These are phyloP conservation scores for Cololabis saira DNA, from an alignment of 2,113 vertebrate genomes.

Conservation along the genomic window DNA sequence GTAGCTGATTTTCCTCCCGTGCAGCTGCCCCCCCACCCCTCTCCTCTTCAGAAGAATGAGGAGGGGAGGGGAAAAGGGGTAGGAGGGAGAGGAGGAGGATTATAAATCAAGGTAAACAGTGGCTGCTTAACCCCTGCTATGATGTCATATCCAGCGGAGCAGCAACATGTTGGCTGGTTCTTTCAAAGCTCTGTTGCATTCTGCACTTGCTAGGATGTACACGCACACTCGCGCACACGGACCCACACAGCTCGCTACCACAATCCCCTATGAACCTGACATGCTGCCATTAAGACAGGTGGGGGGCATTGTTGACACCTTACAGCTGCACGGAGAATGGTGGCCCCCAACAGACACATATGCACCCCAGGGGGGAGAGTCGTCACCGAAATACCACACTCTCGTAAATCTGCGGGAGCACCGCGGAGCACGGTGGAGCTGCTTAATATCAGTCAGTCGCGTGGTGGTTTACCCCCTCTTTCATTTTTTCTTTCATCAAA, in stretches of 20 bases:
- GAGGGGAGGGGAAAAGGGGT: background rate
- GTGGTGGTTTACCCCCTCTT: no score
- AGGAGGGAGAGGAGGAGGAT: conserved; percentile 46
- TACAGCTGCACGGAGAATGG: conserved; percentile 2
- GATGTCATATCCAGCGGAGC: conserved; percentile 78
- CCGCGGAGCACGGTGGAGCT: background rate
- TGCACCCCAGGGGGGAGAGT: background rate
- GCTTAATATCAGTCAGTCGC: background rate
- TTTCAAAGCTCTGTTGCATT: conserved; percentile 45
- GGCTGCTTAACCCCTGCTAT: conserved; percentile 80
- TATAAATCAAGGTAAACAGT: conserved; percentile 83
- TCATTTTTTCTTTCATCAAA: no score
- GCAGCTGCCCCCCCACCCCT: conserved; percentile 47
- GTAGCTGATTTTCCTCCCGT: conserved; percentile 15
- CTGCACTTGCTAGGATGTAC: conserved; percentile 26
- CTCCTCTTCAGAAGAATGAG: background rate
- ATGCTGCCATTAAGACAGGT: conserved; percentile 34
- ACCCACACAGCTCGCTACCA: conserved; percentile 25
- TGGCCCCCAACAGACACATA: background rate
- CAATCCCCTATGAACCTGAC: conserved; percentile 47
- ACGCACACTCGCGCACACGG: conserved; percentile 24
- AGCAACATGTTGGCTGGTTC: conserved; percentile 68
- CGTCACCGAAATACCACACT: background rate
- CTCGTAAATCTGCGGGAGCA: background rate
- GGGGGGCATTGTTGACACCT: conserved; percentile 9